Evolutionary conservation across 2,113 vertebrate genomes (phyloP).

Genomic region (Globicephala melas): DNA sequence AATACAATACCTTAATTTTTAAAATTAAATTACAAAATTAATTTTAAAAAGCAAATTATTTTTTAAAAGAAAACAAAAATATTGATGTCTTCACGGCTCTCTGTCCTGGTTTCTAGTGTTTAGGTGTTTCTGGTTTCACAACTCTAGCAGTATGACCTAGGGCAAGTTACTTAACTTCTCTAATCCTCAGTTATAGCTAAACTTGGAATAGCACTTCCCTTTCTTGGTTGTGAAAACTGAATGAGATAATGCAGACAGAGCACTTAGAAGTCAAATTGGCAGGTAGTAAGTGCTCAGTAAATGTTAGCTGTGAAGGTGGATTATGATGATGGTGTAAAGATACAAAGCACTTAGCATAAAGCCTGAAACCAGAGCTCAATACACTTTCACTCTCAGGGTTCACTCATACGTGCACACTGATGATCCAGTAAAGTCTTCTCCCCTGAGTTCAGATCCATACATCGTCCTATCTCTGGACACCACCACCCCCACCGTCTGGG

Average conservation of each 20-base stretch:
- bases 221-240: constrained; percentile 1
- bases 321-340: not conserved
- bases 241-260: not conserved
- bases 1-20: not conserved
- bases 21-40: not conserved
- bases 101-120: no score
- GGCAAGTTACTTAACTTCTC: not conserved
- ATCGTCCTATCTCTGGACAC: not conserved
- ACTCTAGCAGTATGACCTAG: not conserved
- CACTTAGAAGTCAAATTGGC: not conserved
- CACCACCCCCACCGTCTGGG: not conserved
- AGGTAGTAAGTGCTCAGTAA: not conserved
- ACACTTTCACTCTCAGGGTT: not conserved
- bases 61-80: not conserved
- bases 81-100: not conserved
- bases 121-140: not conserved
- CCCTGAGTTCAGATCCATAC: not conserved
- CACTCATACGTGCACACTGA: not conserved
- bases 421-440: not conserved
- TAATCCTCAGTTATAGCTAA: constrained; percentile 12
- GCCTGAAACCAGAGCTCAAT: not conserved
- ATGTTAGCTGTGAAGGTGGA: not conserved
- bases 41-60: not conserved
- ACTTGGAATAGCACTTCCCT: not conserved
- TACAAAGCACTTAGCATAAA: not conserved